Evolutionary conservation across 1,140 invertebrate species (phyloP).

Genomic region (Lepidotrigona ventralis): DNA sequence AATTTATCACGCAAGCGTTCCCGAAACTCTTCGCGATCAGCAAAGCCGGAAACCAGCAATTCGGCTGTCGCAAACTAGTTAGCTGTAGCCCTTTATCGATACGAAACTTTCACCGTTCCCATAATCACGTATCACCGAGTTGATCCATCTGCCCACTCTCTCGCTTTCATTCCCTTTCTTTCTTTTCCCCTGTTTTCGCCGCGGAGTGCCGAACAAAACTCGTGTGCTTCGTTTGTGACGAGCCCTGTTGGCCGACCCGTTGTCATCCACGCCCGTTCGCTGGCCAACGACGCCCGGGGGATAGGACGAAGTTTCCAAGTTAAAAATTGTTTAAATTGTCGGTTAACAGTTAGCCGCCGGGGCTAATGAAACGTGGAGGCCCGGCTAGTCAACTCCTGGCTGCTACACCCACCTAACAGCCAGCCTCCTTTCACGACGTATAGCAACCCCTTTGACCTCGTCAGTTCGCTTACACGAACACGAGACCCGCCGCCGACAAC

Average conservation of each 20-base stretch:
- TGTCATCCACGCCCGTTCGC: constrained; percentile 56
- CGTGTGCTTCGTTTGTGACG: constrained; percentile 48
- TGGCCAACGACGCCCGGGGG: background rate
- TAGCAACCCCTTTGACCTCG: constrained; percentile 58
- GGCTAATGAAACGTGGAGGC: constrained; percentile 77
- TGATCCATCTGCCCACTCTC: constrained; percentile 52
- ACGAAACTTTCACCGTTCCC: constrained; percentile 76
- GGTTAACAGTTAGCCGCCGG: constrained; percentile 77
- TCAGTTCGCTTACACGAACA: constrained; percentile 58
- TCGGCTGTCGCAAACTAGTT: constrained; percentile 55
- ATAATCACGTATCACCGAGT: constrained; percentile 78
- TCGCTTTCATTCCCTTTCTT: constrained; percentile 16
- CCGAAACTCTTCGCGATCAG: background rate
- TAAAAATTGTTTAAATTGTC: constrained; percentile 80
- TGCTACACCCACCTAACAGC: constrained; percentile 48
- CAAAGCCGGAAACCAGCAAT: constrained; percentile 18
- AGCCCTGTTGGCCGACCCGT: constrained; percentile 56
- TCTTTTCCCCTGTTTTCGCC: constrained; percentile 31
- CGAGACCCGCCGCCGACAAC: constrained; percentile 55
- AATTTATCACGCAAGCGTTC: background rate
- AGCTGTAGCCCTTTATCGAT: constrained; percentile 69
- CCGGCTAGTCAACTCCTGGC: constrained; percentile 59
- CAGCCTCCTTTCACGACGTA: constrained; percentile 34
- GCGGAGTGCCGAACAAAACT: constrained; percentile 23
- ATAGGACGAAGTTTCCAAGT: constrained; percentile 68